Percentiles rank a stretch among this genome's conserved stretches.
These are phyloP conservation scores for Phyllostomus discolor DNA, from an alignment of 2,113 vertebrate species.

Conservation along the genomic window DNA sequence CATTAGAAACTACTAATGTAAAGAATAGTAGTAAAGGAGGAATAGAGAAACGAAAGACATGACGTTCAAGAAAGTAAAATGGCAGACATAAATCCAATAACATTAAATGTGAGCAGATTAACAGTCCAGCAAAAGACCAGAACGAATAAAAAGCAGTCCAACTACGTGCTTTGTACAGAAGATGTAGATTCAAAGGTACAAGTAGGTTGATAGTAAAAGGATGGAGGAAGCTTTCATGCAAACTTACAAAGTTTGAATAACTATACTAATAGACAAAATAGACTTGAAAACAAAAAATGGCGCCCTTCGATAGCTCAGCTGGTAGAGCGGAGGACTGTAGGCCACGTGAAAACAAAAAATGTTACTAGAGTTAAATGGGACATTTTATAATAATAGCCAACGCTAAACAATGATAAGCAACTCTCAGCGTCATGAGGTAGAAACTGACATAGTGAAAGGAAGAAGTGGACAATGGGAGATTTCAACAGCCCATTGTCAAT, in stretches of 20 bases:
- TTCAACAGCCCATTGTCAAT: background rate
- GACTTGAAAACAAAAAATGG: background rate
- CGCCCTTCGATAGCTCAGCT: slow-evolving; percentile 87
- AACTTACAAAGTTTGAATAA: background rate
- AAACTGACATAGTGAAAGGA: background rate
- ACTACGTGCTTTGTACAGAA: background rate
- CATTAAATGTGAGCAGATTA: background rate
- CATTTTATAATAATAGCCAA: background rate
- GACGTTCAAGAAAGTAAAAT: background rate
- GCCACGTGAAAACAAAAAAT: background rate
- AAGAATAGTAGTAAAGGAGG: background rate
- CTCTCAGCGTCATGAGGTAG: background rate
- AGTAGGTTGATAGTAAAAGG: background rate
- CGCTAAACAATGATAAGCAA: background rate
- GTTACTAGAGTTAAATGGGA: background rate
- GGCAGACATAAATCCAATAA: background rate
- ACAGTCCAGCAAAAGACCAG: background rate
- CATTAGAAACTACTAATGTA: background rate
- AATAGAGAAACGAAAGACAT: background rate
- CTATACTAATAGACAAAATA: background rate
- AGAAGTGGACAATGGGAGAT: background rate
- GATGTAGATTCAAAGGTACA: background rate
- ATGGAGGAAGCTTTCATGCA: background rate
- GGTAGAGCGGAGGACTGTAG: slow-evolving; percentile 90
- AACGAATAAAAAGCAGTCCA: background rate